Conservation (phyloP, 1,140 invertebrate genomes). For the Hylaeus anthracinus region DNA sequence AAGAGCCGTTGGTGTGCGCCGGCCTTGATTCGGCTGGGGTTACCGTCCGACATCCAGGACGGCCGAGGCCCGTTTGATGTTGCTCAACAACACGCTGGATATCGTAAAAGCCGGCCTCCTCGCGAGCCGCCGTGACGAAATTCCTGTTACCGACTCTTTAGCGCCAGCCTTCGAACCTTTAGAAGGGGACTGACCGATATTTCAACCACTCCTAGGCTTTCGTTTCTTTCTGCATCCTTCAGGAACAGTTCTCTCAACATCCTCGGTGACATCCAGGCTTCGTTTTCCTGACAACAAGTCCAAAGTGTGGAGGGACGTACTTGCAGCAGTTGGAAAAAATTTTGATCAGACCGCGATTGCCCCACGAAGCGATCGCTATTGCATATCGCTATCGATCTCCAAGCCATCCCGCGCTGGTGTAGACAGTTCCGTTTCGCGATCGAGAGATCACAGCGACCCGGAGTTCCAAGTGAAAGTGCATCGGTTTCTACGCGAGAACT, state of each 20-base stretch:
- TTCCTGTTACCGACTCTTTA: constrained; percentile 44
- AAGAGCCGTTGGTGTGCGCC: constrained; percentile 66
- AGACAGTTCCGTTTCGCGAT: not conserved
- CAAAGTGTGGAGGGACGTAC: no score
- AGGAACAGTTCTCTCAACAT: no score
- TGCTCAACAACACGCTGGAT: constrained; percentile 66
- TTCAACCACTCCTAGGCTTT: not conserved
- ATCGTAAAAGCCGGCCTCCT: constrained; percentile 55
- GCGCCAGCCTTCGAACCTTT: constrained; percentile 43
- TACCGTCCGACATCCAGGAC: constrained; percentile 76
- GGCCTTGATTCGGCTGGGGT: constrained; percentile 76
- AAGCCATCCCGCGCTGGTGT: no score
- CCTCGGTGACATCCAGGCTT: no score
- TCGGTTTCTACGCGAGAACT: no score
- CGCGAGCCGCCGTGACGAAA: constrained; percentile 58
- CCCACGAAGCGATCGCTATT: no score
- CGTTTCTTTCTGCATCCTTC: not conserved
- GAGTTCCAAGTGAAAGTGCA: no score
- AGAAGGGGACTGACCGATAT: constrained; percentile 14
- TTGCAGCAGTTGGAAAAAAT: no score
- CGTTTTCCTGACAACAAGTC: no score
- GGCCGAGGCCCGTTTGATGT: constrained; percentile 64
- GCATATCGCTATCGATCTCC: no score
- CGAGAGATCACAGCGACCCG: not conserved
- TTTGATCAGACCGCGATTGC: no score